These are phyloP conservation scores for Chloebia gouldiae DNA, from an alignment of 2,113 vertebrate genomes.

Conservation along the genomic window DNA sequence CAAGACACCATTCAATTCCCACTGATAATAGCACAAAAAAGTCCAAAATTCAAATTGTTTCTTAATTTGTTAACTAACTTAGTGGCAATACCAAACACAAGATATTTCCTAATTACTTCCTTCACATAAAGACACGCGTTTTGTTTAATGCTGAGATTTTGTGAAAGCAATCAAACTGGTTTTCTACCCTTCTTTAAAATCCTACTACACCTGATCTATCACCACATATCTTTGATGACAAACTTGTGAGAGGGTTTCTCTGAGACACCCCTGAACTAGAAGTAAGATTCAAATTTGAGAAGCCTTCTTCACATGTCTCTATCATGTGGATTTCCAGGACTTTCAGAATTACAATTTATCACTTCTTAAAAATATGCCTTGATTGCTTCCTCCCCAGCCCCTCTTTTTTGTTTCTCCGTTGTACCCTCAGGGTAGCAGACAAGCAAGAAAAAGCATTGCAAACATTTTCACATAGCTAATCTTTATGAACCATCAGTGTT, in stretches of 20 bases:
- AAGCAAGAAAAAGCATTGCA: background rate
- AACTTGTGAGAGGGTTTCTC: background rate
- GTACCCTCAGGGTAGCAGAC: background rate
- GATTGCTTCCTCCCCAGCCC: background rate
- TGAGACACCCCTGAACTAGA: background rate
- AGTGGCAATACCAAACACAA: background rate
- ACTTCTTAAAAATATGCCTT: background rate
- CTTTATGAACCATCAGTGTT: background rate
- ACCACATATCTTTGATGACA: background rate
- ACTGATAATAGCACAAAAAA: background rate
- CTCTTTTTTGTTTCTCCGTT: background rate
- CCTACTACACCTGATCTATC: background rate
- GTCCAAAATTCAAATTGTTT: background rate
- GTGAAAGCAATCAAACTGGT: background rate
- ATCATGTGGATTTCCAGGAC: background rate
- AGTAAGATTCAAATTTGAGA: background rate
- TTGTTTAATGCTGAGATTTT: background rate
- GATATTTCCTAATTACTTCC: background rate
- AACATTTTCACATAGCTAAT: constrained; percentile 23
- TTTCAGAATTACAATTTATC: background rate
- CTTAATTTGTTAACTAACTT: background rate
- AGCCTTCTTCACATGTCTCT: background rate
- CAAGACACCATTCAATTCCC: background rate
- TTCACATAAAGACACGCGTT: background rate
- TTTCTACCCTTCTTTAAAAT: background rate